phyloP scores from a whole-genome alignment of 2,888 invertebrate species.

The Polydrusus tereticollis region DNA sequence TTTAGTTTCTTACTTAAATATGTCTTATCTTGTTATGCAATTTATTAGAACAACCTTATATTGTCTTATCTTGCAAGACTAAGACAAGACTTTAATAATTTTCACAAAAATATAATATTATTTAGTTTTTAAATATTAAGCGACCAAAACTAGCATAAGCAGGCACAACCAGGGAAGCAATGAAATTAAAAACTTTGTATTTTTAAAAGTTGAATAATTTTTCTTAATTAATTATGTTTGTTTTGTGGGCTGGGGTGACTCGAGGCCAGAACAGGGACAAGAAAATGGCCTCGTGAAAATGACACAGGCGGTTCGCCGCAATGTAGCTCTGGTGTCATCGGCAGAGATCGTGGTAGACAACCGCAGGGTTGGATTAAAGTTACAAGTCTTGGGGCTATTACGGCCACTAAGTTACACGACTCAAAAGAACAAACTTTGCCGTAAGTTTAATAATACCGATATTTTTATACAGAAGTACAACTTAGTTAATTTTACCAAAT shows the following conservation, averaged over 20 bases:
- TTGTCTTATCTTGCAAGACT: too few relatives aligned
- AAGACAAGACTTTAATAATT: too few relatives aligned
- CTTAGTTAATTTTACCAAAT: background rate
- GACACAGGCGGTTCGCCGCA: conserved; percentile 50
- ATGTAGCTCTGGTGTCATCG: conserved; percentile 48
- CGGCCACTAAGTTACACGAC: conserved; percentile 28
- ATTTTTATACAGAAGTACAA: background rate
- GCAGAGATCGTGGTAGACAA: conserved; percentile 48
- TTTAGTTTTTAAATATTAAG: background rate
- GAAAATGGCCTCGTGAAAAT: conserved; percentile 49
- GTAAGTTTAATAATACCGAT: background rate
- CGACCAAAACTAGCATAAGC: background rate
- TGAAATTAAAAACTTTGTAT: conserved; percentile 16
- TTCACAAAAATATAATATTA: background rate
- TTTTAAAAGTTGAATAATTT: conserved; percentile 32
- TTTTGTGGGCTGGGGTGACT: conserved; percentile 40
- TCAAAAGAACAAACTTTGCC: conserved; percentile 21
- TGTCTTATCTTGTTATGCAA: too few relatives aligned
- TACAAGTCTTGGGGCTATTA: conserved; percentile 42
- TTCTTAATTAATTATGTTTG: conserved; percentile 48
- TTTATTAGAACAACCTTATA: too few relatives aligned
- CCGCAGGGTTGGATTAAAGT: conserved; percentile 45
- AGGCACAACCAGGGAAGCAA: background rate
- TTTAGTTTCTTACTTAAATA: too few relatives aligned
- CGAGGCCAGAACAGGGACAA: conserved; percentile 42